Evolutionary conservation across 2,888 invertebrate genomes (phyloP).

Genomic region (Tenthredo scrophulariae): DNA sequence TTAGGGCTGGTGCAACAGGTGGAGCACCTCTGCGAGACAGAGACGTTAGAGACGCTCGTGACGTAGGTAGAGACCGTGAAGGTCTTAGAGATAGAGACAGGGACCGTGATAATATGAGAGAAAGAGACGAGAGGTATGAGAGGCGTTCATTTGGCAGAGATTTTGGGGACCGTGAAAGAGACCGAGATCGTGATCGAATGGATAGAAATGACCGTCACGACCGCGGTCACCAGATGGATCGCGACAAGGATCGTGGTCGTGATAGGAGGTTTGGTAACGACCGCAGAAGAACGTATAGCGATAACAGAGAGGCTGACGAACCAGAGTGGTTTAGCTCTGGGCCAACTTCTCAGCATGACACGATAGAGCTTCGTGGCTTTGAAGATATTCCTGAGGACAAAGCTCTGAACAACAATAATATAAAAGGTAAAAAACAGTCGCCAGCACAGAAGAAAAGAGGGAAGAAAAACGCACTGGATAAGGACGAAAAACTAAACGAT

Average conservation of each 20-base stretch:
- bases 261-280: slow-evolving; percentile 80
- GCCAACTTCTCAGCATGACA: slow-evolving; percentile 94
- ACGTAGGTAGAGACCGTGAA: slow-evolving; percentile 68
- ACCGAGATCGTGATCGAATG: slow-evolving; percentile 70
- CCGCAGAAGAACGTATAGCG: slow-evolving; percentile 80
- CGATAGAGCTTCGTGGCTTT: slow-evolving; percentile 96
- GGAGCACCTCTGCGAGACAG: slow-evolving; percentile 67
- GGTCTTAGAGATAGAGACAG: slow-evolving; percentile 63
- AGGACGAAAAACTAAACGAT: slow-evolving; percentile 70
- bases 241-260: slow-evolving; percentile 79
- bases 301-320: slow-evolving; percentile 85
- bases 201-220: slow-evolving; percentile 64
- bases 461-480: slow-evolving; percentile 77
- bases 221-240: slow-evolving; percentile 70
- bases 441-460: slow-evolving; percentile 78
- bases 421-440: slow-evolving; percentile 76
- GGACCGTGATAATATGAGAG: slow-evolving; percentile 62
- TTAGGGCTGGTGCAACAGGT: slow-evolving; percentile 67
- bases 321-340: slow-evolving; percentile 96
- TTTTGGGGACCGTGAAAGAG: slow-evolving; percentile 71
- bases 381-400: slow-evolving; percentile 84
- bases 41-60: slow-evolving; percentile 68
- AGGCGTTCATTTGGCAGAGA: slow-evolving; percentile 82
- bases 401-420: slow-evolving; percentile 60
- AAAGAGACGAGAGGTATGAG: slow-evolving; percentile 67